These are phyloP conservation scores for Aspiorhynchus laticeps DNA, from an alignment of 2,113 vertebrate species.

Conservation along the genomic window DNA sequence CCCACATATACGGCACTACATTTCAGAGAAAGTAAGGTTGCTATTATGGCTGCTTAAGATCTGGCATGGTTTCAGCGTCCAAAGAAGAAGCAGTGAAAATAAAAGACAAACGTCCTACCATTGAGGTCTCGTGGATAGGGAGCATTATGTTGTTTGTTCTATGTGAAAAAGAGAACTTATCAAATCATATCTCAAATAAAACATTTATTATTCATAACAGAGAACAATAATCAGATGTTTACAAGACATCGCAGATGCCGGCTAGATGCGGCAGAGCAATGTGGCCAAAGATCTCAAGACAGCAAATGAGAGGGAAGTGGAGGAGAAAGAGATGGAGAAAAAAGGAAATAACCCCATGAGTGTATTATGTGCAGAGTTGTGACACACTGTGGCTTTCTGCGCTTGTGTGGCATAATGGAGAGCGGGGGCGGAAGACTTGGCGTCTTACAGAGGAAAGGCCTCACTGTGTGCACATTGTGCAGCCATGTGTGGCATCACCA, in stretches of 20 bases:
- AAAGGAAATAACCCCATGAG: constrained; percentile 23
- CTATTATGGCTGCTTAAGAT: constrained; percentile 59
- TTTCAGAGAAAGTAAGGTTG: constrained; percentile 54
- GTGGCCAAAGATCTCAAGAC: not conserved
- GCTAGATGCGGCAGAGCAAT: not conserved
- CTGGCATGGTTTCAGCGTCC: constrained; percentile 47
- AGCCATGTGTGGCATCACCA: constrained; percentile 55
- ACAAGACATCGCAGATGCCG: not conserved
- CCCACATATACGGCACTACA: constrained; percentile 45
- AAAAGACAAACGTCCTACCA: not conserved
- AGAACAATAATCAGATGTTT: constrained; percentile 5
- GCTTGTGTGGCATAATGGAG: constrained; percentile 39
- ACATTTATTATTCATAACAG: constrained; percentile 27
- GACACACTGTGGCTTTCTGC: constrained; percentile 46
- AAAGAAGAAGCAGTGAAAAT: constrained; percentile 40
- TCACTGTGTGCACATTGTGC: constrained; percentile 59
- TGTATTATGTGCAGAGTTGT: constrained; percentile 37
- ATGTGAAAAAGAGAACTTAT: constrained; percentile 18
- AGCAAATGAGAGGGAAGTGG: constrained; percentile 19
- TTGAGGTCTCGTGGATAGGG: constrained; percentile 5
- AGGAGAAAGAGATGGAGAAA: constrained; percentile 21
- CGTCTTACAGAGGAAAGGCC: constrained; percentile 52
- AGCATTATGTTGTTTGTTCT: constrained; percentile 7
- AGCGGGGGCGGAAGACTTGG: constrained; percentile 57
- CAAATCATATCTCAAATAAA: constrained; percentile 13